These are phyloP conservation scores for Synaphobranchus kaupii DNA, from an alignment of 2,797 vertebrate species.

Conservation along the genomic window DNA sequence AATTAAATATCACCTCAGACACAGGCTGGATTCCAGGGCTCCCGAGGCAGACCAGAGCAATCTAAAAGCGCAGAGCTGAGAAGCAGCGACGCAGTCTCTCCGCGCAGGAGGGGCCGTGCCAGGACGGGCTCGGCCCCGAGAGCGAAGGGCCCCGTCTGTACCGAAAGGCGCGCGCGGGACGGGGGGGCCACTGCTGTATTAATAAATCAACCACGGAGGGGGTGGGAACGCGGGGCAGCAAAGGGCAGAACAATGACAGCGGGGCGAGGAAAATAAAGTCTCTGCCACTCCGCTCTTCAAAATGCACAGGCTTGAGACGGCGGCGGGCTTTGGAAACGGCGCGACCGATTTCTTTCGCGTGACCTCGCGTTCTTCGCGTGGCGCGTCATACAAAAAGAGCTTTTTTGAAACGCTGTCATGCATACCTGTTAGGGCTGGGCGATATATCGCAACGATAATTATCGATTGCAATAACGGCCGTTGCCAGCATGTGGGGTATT, in stretches of 20 bases:
- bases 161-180: background rate
- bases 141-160: background rate
- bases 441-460: no score
- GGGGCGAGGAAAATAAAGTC: background rate
- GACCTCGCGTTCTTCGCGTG: background rate
- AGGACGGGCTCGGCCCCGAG: background rate
- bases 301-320: background rate
- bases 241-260: background rate
- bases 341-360: background rate
- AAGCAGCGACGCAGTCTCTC: background rate
- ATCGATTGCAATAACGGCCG: no score
- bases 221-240: background rate
- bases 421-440: no score
- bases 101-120: background rate
- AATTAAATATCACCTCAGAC: slow-evolving; percentile 17
- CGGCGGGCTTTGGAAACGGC: background rate
- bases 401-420: background rate
- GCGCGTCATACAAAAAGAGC: background rate
- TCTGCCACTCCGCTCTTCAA: background rate
- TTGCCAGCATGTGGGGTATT: no score
- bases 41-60: background rate
- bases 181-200: background rate
- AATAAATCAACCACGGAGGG: background rate
- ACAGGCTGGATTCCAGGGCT: background rate
- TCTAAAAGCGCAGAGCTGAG: background rate